These are phyloP conservation scores for Drosophila equinoxialis DNA, from an alignment of 1,140 invertebrate genomes.

Conservation along the genomic window DNA sequence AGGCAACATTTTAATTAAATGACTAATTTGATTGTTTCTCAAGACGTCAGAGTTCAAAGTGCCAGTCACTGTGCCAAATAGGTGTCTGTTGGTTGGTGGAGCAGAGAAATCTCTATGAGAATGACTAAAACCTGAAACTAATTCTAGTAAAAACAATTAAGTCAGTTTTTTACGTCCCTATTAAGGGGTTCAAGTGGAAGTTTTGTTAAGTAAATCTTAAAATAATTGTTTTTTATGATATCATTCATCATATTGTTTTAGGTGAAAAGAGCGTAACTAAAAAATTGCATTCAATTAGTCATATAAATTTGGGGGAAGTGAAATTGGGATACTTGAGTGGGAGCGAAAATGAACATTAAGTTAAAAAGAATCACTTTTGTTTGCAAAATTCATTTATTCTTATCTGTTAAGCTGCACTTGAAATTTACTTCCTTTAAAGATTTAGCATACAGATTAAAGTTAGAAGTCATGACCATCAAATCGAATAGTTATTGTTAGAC, in stretches of 20 bases:
- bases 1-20: background rate
- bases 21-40: conserved; percentile 13
- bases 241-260: background rate
- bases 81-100: background rate
- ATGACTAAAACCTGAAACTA: background rate
- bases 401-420: too few species aligned
- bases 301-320: too few species aligned
- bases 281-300: too few species aligned
- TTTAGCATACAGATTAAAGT: too few species aligned
- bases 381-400: too few species aligned
- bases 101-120: background rate
- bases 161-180: background rate
- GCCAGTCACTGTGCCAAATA: conserved; percentile 36
- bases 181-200: background rate
- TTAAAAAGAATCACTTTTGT: too few species aligned
- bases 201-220: background rate
- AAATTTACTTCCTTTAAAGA: too few species aligned
- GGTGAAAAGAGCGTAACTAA: background rate
- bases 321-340: too few species aligned
- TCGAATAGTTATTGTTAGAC: too few species aligned
- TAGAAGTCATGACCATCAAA: too few species aligned
- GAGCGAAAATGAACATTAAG: too few species aligned
- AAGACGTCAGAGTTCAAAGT: conserved; percentile 16
- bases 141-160: conserved; percentile 7
- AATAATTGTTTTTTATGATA: background rate